Evolutionary conservation across 1,140 invertebrate species (phyloP), one percentile per base, ranked within the genome.

Genomic region (Caenorhabditis latens): DNA sequence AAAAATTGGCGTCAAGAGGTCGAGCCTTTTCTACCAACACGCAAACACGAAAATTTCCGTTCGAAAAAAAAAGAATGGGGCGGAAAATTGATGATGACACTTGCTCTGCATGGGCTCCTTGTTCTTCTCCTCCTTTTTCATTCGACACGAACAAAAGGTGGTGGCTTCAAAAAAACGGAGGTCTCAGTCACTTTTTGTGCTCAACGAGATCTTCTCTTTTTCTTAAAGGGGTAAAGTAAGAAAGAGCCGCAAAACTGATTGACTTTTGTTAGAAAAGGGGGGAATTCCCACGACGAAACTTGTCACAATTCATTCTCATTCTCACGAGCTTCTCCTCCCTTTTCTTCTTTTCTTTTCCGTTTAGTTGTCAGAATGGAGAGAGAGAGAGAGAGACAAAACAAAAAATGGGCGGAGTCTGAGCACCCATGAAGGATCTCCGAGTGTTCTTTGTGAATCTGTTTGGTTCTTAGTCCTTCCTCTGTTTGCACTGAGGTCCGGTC

Each of bases 291-390:
- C 71, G 46, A n/a, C 71, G 71, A 79, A 79, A 79, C 71, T 79
- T 79, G 71, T 79, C 71, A 79, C 71, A 79, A 79, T 79, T 79
- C 71, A 79, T 79, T 79, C 71, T 50, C 71, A 79, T 79, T 79
- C 71, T 79, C 46, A 79, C 71, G 65, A 71, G 65, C 42, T 71
- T 46, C 21, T 40, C 40, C 63, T 65, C 24, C 16, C 32, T 40
- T n/a, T 9, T 65, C 61, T 40, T 16, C 24, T 65, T 65, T 40
- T 43, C 40, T 67, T 19, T 50, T 50, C 50, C 50, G 13, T 13
- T n/a, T 11, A 5, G 40, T 43, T 71, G 65, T 71, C 65, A 71
- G 65, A 14, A 32, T 1, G 32, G 32, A 32, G 32, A 3, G 40
- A 43, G 40, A 79, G 46, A 40, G 2, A 50, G 40, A 43, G 40